Conservation (phyloP, 2,888 invertebrate species). For the Lordiphosa andalusiaca region DNA sequence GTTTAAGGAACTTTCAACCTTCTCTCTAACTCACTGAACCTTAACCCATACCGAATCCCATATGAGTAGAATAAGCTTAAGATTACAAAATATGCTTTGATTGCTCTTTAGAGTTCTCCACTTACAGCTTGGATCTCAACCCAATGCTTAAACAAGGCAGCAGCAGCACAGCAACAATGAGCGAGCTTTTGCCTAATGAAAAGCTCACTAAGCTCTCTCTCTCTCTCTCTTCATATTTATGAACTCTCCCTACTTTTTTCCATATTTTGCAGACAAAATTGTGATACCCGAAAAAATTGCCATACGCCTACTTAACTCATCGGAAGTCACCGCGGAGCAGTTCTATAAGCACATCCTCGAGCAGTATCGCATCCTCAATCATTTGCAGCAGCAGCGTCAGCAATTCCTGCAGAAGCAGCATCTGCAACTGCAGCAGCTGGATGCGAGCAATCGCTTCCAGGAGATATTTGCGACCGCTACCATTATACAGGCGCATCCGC, state of each 20-base stretch:
- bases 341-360: slow-evolving; percentile 79
- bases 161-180: too few species aligned
- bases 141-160: too few species aligned
- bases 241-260: neutral
- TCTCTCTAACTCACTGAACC: too few species aligned
- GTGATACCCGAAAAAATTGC: slow-evolving; percentile 80
- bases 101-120: too few species aligned
- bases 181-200: too few species aligned
- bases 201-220: too few species aligned
- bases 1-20: too few species aligned
- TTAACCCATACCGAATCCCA: too few species aligned
- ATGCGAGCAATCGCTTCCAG: slow-evolving; percentile 75
- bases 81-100: too few species aligned
- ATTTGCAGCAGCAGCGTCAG: slow-evolving; percentile 74
- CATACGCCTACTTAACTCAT: slow-evolving; percentile 78
- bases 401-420: slow-evolving; percentile 76
- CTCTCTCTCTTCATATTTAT: neutral
- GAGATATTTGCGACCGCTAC: slow-evolving; percentile 77
- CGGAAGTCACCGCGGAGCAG: slow-evolving; percentile 79
- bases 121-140: too few species aligned
- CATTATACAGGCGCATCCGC: slow-evolving; percentile 75
- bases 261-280: slow-evolving; percentile 78
- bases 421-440: slow-evolving; percentile 73
- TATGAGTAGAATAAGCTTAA: too few species aligned
- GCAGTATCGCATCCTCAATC: slow-evolving; percentile 75